Evolutionary conservation across 2,888 invertebrate species (phyloP), one percentile per base, ranked within the genome.

Genomic region (Vanessa cardui): DNA sequence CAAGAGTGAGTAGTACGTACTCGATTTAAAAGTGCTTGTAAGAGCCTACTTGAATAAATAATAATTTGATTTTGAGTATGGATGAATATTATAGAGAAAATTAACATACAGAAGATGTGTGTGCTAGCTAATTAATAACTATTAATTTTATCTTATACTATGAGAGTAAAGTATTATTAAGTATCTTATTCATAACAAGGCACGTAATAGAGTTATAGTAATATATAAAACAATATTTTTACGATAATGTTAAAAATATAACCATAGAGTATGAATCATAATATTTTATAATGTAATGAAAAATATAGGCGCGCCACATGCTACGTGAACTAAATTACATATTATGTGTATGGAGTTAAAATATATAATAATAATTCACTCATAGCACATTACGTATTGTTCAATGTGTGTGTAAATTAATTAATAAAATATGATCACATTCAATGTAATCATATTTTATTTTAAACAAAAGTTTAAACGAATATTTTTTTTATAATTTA

Each of bases 261-360:
- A 16, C 31, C 26, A 7, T 31, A 7, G n/a, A 26, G 31, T 52
- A 52, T 52, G 7, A 21, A 52, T 6, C 31, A 31, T 54, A 31
- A 31, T 8, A 39, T 18, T 56, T 56, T 56, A 39, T 18, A 56
- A 56, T 18, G 39, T 18, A 56, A 39, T 56, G 33, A 56, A 56
- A 56, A 56, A 56, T 56, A 18, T 56, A 56, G 56, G 56, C n/a
- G 56, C 39, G 56, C 39, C 56, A 39, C 18, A n/a, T 39, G 56
- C 9, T 56, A 50, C 39, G 61, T 61, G 31, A 7, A n/a, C 21
- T 50, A 12, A 49, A 61, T 49, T 39, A 7, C 20, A 7, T 6
- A 16, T 26, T 31, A 5, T 31, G 9, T 7, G 12, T 47, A 44
- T 58, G 49, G 50, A 39, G 44, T 50, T 31, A n/a, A 54, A 54